Evolutionary conservation across 1,140 invertebrate species (phyloP), one percentile per base, ranked within the genome.

Genomic region (Cataglyphis hispanica): DNA sequence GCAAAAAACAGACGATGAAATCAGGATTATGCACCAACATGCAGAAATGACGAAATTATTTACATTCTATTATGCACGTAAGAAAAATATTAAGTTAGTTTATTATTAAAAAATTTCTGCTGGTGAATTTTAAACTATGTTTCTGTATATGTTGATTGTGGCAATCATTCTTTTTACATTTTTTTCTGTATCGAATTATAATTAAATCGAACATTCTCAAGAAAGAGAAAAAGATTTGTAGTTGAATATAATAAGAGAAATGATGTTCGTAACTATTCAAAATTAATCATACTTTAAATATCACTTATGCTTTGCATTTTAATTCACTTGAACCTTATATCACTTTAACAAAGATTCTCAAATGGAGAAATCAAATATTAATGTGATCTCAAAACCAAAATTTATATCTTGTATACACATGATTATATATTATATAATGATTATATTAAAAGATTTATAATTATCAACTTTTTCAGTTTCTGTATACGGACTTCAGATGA

Each of bases 401-500:
- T 63, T 31, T 63, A 31, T 16, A 25, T 22, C 11, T 60, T 25
- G n/a, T 60, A 6, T 37, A 37, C 22, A n/a, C n/a, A 22, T 22
- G 22, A 2, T 7, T 60, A 27, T 25, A 31, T 31, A 31, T 31
- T 37, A 2, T 50, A 37, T 37, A 77, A 46, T 61, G 43, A 67
- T 11, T 27, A 43, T 75, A 63, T 63, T 40, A 69, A 56, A 25
- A 67, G 16, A 37, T 40, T 80, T 40, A 40, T 16, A 1, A 37
- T 69, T 69, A 27, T 10, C 10, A 0, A 56, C 27, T 27, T 69
- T 80, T 80, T 56, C 63, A 80, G 76, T 80, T 80, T 34, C 5
- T 56, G 16, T 1, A 0, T 80, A 69, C 3, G 0, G 10, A 1
- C n/a, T 16, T 50, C 4, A 19, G 6, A n/a, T 27, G 22, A 22